Conservation (phyloP, 2,888 invertebrate genomes). For the Platerodrilus igneus region DNA sequence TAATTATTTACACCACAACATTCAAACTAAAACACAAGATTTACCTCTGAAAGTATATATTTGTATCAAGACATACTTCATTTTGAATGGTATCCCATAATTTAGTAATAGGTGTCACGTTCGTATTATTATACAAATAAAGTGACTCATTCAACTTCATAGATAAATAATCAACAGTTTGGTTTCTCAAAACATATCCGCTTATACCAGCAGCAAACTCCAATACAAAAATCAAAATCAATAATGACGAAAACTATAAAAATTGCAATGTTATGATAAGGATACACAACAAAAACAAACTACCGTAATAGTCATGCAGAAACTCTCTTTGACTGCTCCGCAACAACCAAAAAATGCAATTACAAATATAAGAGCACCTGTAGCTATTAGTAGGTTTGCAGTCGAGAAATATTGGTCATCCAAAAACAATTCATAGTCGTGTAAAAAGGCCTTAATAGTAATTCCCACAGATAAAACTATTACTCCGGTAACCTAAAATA, state of each 20-base stretch:
- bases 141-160: slow-evolving; percentile 63
- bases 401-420: slow-evolving; percentile 78
- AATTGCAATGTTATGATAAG: too few relatives aligned
- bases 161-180: slow-evolving; percentile 61
- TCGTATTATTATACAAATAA: slow-evolving; percentile 52
- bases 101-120: slow-evolving; percentile 51
- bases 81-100: slow-evolving; percentile 80
- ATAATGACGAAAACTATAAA: slow-evolving; percentile 67
- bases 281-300: slow-evolving; percentile 32
- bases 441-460: slow-evolving; percentile 66
- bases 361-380: slow-evolving; percentile 84
- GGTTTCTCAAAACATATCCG: slow-evolving; percentile 68
- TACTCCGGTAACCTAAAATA: slow-evolving; percentile 78
- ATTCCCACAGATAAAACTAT: slow-evolving; percentile 79
- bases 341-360: slow-evolving; percentile 96
- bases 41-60: background rate
- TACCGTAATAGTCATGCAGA: slow-evolving; percentile 89
- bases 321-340: slow-evolving; percentile 91
- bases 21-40: slow-evolving; percentile 56
- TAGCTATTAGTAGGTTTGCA: slow-evolving; percentile 80
- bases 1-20: slow-evolving; percentile 68
- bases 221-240: slow-evolving; percentile 76
- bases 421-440: slow-evolving; percentile 73
- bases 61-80: slow-evolving; percentile 60
- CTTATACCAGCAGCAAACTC: slow-evolving; percentile 82